These are phyloP conservation scores for Caiman crocodilus DNA, from an alignment of 2,797 vertebrate species.

Conservation along the genomic window DNA sequence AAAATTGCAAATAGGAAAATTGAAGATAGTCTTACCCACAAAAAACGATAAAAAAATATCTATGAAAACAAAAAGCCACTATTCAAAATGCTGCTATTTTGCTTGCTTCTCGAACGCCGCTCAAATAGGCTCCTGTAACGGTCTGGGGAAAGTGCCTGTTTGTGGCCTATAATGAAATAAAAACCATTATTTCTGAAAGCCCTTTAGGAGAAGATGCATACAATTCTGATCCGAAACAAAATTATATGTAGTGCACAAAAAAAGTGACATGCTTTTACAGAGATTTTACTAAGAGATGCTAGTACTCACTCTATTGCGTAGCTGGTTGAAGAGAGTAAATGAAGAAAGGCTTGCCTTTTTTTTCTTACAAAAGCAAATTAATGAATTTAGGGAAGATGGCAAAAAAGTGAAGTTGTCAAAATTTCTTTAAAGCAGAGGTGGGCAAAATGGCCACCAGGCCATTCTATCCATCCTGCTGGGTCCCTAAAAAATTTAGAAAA, in stretches of 20 bases:
- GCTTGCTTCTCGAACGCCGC: conserved; percentile 96
- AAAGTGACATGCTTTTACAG: not conserved
- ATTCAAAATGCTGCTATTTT: conserved; percentile 92
- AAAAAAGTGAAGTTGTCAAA: not conserved
- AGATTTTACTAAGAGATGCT: not conserved
- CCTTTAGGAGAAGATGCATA: not conserved
- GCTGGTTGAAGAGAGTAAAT: not conserved
- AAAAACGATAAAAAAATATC: conserved; percentile 52
- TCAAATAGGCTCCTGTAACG: conserved; percentile 96
- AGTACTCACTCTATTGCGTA: not conserved
- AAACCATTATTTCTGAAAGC: not conserved
- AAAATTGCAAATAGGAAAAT: conserved; percentile 60
- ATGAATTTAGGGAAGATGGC: not conserved
- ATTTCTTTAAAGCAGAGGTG: too few relatives aligned
- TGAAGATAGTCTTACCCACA: conserved; percentile 62
- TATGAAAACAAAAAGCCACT: conserved; percentile 41
- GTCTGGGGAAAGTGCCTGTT: conserved; percentile 99
- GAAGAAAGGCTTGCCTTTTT: not conserved
- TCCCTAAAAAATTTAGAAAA: too few relatives aligned
- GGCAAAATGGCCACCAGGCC: too few relatives aligned
- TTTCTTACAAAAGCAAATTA: not conserved
- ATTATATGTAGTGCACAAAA: not conserved
- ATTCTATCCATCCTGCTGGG: too few relatives aligned
- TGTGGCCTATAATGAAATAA: conserved; percentile 86
- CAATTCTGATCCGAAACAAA: not conserved